phyloP scores from a whole-genome alignment of 2,797 vertebrate species.

The Helicolenus hilgendorfi region DNA sequence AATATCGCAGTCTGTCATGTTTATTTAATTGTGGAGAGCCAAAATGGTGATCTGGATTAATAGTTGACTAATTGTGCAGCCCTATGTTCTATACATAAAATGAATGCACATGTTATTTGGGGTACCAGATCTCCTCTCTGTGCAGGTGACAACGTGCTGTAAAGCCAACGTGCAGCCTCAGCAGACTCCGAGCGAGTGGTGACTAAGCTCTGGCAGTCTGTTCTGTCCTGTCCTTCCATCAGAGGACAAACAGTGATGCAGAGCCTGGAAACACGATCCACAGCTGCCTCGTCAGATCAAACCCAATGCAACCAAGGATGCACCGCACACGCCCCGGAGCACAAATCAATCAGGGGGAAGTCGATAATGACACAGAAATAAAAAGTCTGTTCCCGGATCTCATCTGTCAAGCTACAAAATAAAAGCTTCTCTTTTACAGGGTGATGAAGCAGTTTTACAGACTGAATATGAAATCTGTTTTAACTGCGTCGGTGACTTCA shows the following conservation, averaged over 20 bases:
- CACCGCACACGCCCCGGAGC: background rate
- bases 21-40: too few relatives aligned
- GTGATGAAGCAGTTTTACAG: background rate
- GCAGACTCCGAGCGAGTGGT: background rate
- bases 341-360: background rate
- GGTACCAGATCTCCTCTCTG: background rate
- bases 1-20: too few relatives aligned
- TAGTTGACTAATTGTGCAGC: too few relatives aligned
- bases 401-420: background rate
- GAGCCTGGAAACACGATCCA: slow-evolving; percentile 1
- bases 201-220: background rate
- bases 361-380: background rate
- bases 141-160: background rate
- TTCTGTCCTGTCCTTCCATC: slow-evolving; percentile 13
- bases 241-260: slow-evolving; percentile 18
- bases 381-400: background rate
- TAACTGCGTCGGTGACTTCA: background rate
- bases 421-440: background rate
- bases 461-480: background rate
- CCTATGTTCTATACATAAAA: background rate
- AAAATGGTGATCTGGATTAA: too few relatives aligned
- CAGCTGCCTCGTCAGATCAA: slow-evolving; percentile 22
- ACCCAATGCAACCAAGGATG: background rate
- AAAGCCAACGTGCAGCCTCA: background rate
- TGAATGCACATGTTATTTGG: background rate